Evolutionary conservation across 2,888 invertebrate species (phyloP).

Genomic region (Nomada ruficornis): DNA sequence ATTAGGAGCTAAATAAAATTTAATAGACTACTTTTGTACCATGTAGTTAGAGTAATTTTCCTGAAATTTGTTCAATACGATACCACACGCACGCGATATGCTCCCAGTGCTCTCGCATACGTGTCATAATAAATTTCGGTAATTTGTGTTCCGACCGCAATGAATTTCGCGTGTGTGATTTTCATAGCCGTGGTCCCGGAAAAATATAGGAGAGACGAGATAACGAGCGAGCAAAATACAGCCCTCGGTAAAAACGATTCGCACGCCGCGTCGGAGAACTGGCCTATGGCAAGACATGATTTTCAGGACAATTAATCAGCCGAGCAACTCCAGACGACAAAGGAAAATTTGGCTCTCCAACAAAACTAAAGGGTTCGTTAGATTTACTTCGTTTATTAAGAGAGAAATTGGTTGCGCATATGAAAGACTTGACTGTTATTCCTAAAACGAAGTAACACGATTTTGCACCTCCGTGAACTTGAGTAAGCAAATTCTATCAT

Average conservation of each 20-base stretch:
- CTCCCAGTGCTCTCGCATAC: slow-evolving; percentile 17
- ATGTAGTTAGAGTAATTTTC: slow-evolving; percentile 21
- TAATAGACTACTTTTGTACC: not conserved
- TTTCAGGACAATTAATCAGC: slow-evolving; percentile 36
- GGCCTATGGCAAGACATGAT: slow-evolving; percentile 8
- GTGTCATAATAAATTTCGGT: slow-evolving; percentile 48
- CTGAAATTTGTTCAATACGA: slow-evolving; percentile 25
- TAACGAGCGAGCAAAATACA: slow-evolving; percentile 44
- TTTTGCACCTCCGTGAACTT: too few relatives aligned
- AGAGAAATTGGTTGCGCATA: too few relatives aligned
- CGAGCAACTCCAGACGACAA: not conserved
- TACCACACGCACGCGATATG: slow-evolving; percentile 1
- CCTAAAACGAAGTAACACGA: too few relatives aligned
- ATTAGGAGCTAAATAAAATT: not conserved
- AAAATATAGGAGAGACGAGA: slow-evolving; percentile 32
- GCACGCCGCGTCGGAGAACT: not conserved
- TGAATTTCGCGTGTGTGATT: slow-evolving; percentile 48
- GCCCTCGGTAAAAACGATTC: slow-evolving; percentile 17
- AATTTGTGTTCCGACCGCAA: slow-evolving; percentile 41
- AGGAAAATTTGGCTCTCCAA: not conserved
- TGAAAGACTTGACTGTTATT: too few relatives aligned
- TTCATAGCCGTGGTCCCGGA: slow-evolving; percentile 28
- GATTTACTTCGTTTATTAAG: too few relatives aligned
- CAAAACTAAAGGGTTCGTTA: not conserved
- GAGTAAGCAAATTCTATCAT: too few relatives aligned